Percentiles rank a stretch among this genome's conserved stretches.
Evolutionary conservation across 2,113 vertebrate genomes (phyloP).

Genomic region (Aspiorhynchus laticeps): DNA sequence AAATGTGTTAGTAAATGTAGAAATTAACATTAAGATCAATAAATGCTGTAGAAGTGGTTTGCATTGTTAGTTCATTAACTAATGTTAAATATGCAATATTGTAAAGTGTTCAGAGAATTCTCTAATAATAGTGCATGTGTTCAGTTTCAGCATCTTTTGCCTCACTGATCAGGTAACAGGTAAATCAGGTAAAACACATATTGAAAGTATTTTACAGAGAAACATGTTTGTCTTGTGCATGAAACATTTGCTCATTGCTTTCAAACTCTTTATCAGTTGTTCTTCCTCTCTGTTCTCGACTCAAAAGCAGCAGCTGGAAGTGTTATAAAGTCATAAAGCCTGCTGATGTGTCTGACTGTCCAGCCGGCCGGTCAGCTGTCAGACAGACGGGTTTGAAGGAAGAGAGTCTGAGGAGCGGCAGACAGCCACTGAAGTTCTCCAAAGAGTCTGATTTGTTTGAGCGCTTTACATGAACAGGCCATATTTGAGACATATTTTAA

Average conservation of each 20-base stretch:
- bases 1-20: not conserved
- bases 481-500: not conserved
- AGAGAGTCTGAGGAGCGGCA: not conserved
- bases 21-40: not conserved
- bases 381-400: constrained; percentile 8
- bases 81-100: not conserved
- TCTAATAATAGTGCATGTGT: not conserved
- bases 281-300: not conserved
- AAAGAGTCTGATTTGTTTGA: not conserved
- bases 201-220: not conserved
- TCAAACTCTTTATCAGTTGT: not conserved
- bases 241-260: not conserved
- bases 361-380: not conserved
- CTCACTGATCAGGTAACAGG: not conserved
- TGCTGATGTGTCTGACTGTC: not conserved
- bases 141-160: not conserved
- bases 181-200: not conserved
- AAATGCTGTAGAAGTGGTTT: not conserved
- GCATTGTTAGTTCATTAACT: no score
- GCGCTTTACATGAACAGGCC: no score
- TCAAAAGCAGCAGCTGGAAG: constrained; percentile 36
- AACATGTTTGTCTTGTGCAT: not conserved
- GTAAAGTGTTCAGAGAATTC: not conserved
- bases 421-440: not conserved
- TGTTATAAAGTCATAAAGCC: constrained; percentile 25